Percentiles rank a stretch among this genome's conserved stretches.
Conservation (phyloP, 2,113 vertebrate species). For the Anolis sagrei region DNA sequence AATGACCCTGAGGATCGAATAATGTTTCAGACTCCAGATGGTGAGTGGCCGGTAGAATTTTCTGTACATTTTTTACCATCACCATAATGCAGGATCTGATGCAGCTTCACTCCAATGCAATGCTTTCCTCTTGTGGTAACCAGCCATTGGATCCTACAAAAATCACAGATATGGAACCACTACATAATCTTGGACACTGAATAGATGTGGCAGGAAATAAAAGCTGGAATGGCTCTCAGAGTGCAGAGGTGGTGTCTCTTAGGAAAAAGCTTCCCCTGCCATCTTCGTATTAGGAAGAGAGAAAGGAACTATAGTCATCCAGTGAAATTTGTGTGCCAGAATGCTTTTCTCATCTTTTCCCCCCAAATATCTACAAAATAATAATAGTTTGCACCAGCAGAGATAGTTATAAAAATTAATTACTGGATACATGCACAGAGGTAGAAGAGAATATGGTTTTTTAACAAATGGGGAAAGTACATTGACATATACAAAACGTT, state of each 20-base stretch:
- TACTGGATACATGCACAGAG: background rate
- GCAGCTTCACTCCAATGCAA: conserved; percentile 43
- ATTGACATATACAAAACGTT: background rate
- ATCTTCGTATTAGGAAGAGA: background rate
- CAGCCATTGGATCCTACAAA: background rate
- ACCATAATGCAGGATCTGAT: conserved; percentile 15
- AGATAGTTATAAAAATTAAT: background rate
- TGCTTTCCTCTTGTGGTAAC: background rate
- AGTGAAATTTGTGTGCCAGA: background rate
- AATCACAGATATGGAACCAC: background rate
- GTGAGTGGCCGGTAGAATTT: conserved; percentile 72
- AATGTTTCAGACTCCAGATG: conserved; percentile 67
- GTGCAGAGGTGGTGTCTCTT: background rate
- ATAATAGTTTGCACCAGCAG: background rate
- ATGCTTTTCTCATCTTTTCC: background rate
- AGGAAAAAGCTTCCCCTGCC: background rate
- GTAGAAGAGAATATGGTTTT: no score
- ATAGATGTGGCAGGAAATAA: background rate
- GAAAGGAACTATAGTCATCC: background rate
- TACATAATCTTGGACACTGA: background rate
- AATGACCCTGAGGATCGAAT: conserved; percentile 60
- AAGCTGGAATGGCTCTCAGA: background rate
- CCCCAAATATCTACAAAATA: background rate
- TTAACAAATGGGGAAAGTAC: background rate
- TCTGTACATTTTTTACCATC: conserved; percentile 57